Percentiles rank a stretch among this genome's conserved stretches.
Evolutionary conservation across 2,797 vertebrate genomes (phyloP).

Genomic region (Bradypodion ventrale): DNA sequence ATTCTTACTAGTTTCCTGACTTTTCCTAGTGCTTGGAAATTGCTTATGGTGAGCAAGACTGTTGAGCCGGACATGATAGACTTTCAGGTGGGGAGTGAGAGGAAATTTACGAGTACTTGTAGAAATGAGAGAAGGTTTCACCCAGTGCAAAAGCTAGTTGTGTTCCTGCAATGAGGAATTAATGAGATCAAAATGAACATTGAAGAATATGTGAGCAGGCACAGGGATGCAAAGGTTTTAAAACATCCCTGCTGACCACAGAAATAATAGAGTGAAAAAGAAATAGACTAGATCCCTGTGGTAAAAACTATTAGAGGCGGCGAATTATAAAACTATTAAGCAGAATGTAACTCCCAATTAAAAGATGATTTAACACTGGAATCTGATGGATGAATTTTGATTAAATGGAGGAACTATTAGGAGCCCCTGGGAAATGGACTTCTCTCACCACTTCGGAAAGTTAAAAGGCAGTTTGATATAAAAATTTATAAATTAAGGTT

Average conservation of each 20-base stretch:
- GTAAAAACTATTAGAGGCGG: slow-evolving; percentile 95
- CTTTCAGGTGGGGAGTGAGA: neutral
- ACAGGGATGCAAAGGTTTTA: slow-evolving; percentile 68
- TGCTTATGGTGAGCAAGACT: neutral
- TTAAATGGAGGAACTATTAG: slow-evolving; percentile 97
- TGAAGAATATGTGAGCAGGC: slow-evolving; percentile 63
- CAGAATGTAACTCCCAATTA: slow-evolving; percentile 99
- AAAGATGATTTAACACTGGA: slow-evolving; percentile 99
- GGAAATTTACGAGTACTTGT: slow-evolving; percentile 34
- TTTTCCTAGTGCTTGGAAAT: neutral
- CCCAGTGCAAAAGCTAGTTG: slow-evolving; percentile 61
- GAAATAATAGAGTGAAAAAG: slow-evolving; percentile 84
- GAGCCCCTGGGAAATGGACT: slow-evolving; percentile 91
- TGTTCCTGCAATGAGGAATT: slow-evolving; percentile 74
- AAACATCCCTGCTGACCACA: slow-evolving; percentile 75
- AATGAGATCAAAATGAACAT: slow-evolving; percentile 81
- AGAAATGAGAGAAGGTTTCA: slow-evolving; percentile 63
- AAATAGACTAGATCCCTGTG: slow-evolving; percentile 96
- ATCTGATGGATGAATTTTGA: slow-evolving; percentile 99
- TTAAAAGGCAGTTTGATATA: slow-evolving; percentile 95
- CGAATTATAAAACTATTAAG: slow-evolving; percentile 99
- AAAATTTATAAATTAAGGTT: slow-evolving; percentile 99
- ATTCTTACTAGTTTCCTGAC: neutral
- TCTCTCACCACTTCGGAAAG: slow-evolving; percentile 84
- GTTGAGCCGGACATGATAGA: neutral